phyloP scores from a whole-genome alignment of 2,797 vertebrate species.

The Catostomus latipinnis region DNA sequence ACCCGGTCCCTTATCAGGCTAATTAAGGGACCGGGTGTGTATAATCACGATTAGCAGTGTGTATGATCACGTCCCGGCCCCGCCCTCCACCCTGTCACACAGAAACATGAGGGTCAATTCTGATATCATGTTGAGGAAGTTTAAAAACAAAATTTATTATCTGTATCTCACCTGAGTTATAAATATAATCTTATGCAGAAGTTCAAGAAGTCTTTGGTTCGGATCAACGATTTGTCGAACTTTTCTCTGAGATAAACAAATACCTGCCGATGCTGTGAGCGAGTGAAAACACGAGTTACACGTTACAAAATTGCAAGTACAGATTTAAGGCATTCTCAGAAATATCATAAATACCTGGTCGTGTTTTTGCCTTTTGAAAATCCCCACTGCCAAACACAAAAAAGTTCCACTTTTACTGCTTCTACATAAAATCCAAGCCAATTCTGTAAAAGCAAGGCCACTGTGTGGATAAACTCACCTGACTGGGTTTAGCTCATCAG shows the following conservation, averaged over 20 bases:
- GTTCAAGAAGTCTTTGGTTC: constrained; percentile 86
- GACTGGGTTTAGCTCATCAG: neutral
- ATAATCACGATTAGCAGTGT: too few species aligned
- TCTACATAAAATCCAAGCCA: neutral
- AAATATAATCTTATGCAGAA: constrained; percentile 92
- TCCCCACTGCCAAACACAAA: constrained; percentile 63
- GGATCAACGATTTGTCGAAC: constrained; percentile 90
- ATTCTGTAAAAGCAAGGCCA: too few species aligned
- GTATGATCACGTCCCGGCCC: too few species aligned
- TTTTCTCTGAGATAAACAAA: constrained; percentile 88
- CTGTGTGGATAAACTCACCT: neutral
- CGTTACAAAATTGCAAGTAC: neutral
- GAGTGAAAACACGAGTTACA: neutral
- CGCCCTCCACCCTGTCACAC: too few species aligned
- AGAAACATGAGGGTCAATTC: too few species aligned
- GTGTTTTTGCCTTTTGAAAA: constrained; percentile 73
- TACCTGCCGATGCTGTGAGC: constrained; percentile 79
- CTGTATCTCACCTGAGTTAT: constrained; percentile 82
- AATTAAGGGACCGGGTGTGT: too few species aligned
- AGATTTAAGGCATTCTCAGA: neutral
- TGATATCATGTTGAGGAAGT: too few species aligned
- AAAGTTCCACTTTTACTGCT: neutral
- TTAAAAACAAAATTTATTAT: too few species aligned
- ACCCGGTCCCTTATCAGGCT: too few species aligned
- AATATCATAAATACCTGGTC: constrained; percentile 73